phyloP scores from a whole-genome alignment of 2,113 vertebrate species.

The Chamaea fasciata region DNA sequence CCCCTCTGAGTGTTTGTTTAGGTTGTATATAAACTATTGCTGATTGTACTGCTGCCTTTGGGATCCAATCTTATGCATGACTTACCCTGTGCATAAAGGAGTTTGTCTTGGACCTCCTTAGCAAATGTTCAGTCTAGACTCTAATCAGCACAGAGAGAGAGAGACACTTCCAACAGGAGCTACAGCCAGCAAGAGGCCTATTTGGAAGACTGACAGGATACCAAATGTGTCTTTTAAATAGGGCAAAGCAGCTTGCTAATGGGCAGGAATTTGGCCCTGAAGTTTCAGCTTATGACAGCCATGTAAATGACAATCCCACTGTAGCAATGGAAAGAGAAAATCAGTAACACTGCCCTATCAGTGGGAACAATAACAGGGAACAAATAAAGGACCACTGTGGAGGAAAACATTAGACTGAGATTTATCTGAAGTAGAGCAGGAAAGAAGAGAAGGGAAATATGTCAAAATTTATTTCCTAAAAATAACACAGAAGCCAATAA shows the following conservation, averaged over 20 bases:
- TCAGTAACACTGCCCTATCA: neutral
- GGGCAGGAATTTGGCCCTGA: slow-evolving; percentile 19
- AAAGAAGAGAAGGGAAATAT: neutral
- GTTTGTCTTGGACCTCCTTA: slow-evolving; percentile 55
- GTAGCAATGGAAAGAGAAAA: neutral
- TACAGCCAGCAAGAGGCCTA: slow-evolving; percentile 43
- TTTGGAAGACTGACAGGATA: slow-evolving; percentile 39
- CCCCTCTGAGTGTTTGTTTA: neutral
- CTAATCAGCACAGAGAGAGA: slow-evolving; percentile 6
- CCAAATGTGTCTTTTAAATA: slow-evolving; percentile 1
- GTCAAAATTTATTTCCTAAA: neutral
- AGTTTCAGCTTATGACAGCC: neutral
- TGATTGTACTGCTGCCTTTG: slow-evolving; percentile 42
- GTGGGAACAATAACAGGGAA: neutral
- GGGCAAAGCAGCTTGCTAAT: slow-evolving; percentile 54
- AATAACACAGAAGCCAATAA: neutral
- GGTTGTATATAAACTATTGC: slow-evolving; percentile 41
- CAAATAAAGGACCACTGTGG: neutral
- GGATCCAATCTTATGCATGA: slow-evolving; percentile 54
- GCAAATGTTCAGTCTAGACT: slow-evolving; percentile 32
- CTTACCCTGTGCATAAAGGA: slow-evolving; percentile 36
- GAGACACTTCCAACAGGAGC: neutral
- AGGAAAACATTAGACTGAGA: neutral
- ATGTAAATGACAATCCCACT: neutral
- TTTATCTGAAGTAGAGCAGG: neutral